These are phyloP conservation scores for Pagetopsis macropterus DNA, from an alignment of 2,797 vertebrate genomes.

Conservation along the genomic window DNA sequence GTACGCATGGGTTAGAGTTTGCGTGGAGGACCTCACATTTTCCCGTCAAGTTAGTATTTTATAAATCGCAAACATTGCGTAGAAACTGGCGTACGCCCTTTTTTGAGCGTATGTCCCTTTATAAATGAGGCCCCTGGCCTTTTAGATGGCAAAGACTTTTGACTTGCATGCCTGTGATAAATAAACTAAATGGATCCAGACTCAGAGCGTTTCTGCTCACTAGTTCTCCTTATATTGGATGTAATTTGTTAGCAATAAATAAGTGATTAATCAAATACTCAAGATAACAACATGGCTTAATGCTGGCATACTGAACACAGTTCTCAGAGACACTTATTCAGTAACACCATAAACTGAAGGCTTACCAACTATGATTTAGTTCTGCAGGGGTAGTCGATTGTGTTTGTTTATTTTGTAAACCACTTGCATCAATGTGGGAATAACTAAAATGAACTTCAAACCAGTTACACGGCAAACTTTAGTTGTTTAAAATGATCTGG, in stretches of 20 bases:
- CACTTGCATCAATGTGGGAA: not conserved
- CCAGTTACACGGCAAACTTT: not conserved
- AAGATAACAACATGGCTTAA: constrained; percentile 1
- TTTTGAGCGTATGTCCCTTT: too few relatives aligned
- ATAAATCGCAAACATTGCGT: too few relatives aligned
- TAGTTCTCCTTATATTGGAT: not conserved
- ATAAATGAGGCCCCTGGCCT: too few relatives aligned
- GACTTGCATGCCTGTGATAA: not conserved
- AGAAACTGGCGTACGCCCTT: too few relatives aligned
- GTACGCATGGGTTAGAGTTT: too few relatives aligned
- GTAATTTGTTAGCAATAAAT: constrained; percentile 21
- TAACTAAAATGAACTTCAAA: not conserved
- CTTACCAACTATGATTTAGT: not conserved
- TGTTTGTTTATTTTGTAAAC: not conserved
- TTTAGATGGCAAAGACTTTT: not conserved
- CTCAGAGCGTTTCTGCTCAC: not conserved
- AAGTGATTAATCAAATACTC: constrained; percentile 7
- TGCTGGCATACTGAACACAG: not conserved
- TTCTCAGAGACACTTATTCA: not conserved
- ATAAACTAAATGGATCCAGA: not conserved
- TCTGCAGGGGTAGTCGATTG: not conserved
- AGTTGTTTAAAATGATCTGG: too few relatives aligned
- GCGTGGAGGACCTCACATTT: too few relatives aligned
- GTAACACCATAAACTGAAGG: not conserved
- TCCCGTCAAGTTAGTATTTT: too few relatives aligned